Percentiles rank a stretch among this genome's conserved stretches.
phyloP scores from a whole-genome alignment of 2,797 vertebrate species.

The Huso huso region DNA sequence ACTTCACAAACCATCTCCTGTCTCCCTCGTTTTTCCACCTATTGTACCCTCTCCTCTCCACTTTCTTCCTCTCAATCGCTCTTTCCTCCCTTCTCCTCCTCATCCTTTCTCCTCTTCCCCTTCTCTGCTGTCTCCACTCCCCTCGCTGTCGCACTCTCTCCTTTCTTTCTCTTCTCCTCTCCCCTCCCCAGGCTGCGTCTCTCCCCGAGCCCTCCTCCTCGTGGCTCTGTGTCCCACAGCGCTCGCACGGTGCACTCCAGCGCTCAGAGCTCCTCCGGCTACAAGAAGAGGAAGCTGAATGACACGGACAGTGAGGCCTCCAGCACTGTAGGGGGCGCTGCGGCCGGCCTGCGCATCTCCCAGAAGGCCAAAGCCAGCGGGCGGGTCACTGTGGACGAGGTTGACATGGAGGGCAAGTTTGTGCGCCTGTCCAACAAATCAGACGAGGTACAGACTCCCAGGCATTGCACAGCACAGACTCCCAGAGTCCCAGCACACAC shows the following conservation, averaged over 20 bases:
- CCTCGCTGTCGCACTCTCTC: fast-evolving
- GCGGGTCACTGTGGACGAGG: slow-evolving; percentile 81
- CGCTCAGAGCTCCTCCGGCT: slow-evolving; percentile 52
- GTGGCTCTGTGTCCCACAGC: slow-evolving; percentile 38
- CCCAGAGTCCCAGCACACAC: too few relatives aligned
- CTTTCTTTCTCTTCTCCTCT: background rate
- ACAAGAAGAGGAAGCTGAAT: slow-evolving; percentile 80
- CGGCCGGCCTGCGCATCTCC: slow-evolving; percentile 71
- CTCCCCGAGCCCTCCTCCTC: slow-evolving; percentile 54
- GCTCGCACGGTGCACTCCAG: slow-evolving; percentile 59
- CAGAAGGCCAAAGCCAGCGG: slow-evolving; percentile 87
- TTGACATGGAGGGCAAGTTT: slow-evolving; percentile 83
- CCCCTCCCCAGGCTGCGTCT: slow-evolving; percentile 58
- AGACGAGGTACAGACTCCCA: slow-evolving; percentile 60
- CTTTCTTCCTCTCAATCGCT: too few relatives aligned
- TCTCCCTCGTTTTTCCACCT: too few relatives aligned
- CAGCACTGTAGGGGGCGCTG: slow-evolving; percentile 48
- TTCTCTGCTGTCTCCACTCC: background rate
- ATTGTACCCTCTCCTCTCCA: too few relatives aligned
- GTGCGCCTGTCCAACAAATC: slow-evolving; percentile 90
- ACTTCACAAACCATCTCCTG: too few relatives aligned
- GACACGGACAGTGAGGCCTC: slow-evolving; percentile 60
- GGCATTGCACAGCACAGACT: too few relatives aligned
- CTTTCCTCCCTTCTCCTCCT: too few relatives aligned
- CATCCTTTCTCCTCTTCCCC: background rate